phyloP scores from a whole-genome alignment of 2,797 vertebrate genomes.

The Hirundo rustica region DNA sequence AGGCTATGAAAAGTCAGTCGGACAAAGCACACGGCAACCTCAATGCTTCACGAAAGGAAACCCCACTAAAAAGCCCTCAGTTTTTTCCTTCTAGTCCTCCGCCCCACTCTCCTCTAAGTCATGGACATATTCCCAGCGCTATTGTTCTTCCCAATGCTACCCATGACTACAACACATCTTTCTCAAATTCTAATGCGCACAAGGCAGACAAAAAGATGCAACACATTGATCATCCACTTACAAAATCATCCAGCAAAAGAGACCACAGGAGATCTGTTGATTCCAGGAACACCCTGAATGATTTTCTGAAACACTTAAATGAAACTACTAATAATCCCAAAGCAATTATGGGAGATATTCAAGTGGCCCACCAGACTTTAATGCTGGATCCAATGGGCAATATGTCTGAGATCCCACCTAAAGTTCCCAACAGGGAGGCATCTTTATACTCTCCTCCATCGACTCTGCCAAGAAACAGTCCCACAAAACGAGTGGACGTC shows the following conservation, averaged over 20 bases:
- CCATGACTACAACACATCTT: slow-evolving; percentile 87
- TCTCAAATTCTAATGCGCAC: slow-evolving; percentile 85
- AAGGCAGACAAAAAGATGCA: slow-evolving; percentile 88
- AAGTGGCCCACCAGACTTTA: slow-evolving; percentile 88
- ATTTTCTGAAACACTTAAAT: slow-evolving; percentile 96
- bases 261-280: slow-evolving; percentile 94
- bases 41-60: slow-evolving; percentile 85
- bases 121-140: slow-evolving; percentile 94
- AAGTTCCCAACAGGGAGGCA: slow-evolving; percentile 94
- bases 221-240: slow-evolving; percentile 81
- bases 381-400: slow-evolving; percentile 93
- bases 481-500: slow-evolving; percentile 96
- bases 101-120: slow-evolving; percentile 86
- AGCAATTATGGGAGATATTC: slow-evolving; percentile 90
- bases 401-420: slow-evolving; percentile 92
- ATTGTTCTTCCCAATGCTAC: slow-evolving; percentile 98
- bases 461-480: slow-evolving; percentile 94
- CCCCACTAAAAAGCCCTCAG: slow-evolving; percentile 86
- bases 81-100: slow-evolving; percentile 89
- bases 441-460: slow-evolving; percentile 97
- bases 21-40: slow-evolving; percentile 86
- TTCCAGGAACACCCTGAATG: slow-evolving; percentile 95
- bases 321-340: slow-evolving; percentile 86
- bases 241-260: slow-evolving; percentile 85
- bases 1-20: slow-evolving; percentile 91